These are phyloP conservation scores for Oncorhynchus masou DNA, from an alignment of 2,113 vertebrate species.

Conservation along the genomic window DNA sequence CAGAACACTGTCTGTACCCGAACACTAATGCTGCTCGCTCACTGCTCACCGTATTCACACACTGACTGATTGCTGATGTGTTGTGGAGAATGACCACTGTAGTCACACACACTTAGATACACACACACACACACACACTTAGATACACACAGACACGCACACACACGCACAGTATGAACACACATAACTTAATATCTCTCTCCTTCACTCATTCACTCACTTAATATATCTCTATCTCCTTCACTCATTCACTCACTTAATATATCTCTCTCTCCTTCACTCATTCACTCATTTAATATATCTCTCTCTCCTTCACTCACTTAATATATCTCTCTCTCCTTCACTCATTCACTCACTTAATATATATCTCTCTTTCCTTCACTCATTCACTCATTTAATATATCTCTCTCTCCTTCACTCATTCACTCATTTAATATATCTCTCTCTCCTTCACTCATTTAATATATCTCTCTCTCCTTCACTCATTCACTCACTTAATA, in stretches of 20 bases:
- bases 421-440: too few species aligned
- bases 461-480: not conserved
- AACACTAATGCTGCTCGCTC: too few species aligned
- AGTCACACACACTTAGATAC: slow-evolving; percentile 40
- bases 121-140: not conserved
- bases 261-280: not conserved
- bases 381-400: too few species aligned
- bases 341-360: too few species aligned
- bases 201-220: too few species aligned
- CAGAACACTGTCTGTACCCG: not conserved
- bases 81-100: too few species aligned
- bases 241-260: not conserved
- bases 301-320: too few species aligned
- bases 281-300: not conserved
- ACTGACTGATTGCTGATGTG: slow-evolving; percentile 54
- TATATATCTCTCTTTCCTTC: too few species aligned
- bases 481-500: not conserved
- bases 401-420: too few species aligned
- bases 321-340: too few species aligned
- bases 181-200: too few species aligned
- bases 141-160: not conserved
- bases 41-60: slow-evolving; percentile 27
- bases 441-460: too few species aligned
- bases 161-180: slow-evolving; percentile 31
- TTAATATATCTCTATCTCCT: not conserved